Conservation (phyloP, 1,140 invertebrate genomes). For the Polyergus mexicanus region DNA sequence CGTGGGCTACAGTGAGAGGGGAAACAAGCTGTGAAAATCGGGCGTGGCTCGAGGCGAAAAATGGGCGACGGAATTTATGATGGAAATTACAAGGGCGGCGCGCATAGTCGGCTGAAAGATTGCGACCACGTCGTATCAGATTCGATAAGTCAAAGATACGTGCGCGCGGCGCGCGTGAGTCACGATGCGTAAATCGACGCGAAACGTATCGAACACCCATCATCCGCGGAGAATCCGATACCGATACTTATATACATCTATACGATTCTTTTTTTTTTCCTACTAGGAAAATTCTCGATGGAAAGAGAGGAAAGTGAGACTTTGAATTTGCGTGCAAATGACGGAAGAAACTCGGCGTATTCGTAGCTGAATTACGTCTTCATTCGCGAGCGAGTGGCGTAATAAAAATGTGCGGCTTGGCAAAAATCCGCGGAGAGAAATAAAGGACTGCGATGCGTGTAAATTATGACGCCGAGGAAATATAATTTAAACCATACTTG, state of each 20-base stretch:
- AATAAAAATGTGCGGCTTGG: constrained; percentile 42
- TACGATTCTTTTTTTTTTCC: not conserved
- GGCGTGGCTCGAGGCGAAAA: constrained; percentile 35
- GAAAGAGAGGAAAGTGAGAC: not conserved
- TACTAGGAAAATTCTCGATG: not conserved
- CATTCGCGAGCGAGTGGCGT: constrained; percentile 28
- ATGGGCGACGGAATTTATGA: constrained; percentile 56
- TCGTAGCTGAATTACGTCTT: constrained; percentile 31
- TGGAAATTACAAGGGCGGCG: constrained; percentile 54
- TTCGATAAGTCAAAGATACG: constrained; percentile 57
- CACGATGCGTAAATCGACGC: constrained; percentile 58
- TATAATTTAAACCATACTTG: constrained; percentile 48
- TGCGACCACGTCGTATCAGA: constrained; percentile 45
- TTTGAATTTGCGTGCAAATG: not conserved
- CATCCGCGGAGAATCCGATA: constrained; percentile 32
- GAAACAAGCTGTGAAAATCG: constrained; percentile 24
- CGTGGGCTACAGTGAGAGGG: not conserved
- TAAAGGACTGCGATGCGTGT: constrained; percentile 8
- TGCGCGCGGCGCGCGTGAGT: constrained; percentile 33
- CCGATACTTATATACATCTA: not conserved
- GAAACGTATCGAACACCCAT: constrained; percentile 51
- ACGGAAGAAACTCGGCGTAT: not conserved
- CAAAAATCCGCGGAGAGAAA: constrained; percentile 23
- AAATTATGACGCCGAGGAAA: constrained; percentile 49
- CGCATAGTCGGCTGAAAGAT: constrained; percentile 46